Evolutionary conservation across 2,888 invertebrate genomes (phyloP), one percentile per base, ranked within the genome.

Genomic region (Nomada fucata): DNA sequence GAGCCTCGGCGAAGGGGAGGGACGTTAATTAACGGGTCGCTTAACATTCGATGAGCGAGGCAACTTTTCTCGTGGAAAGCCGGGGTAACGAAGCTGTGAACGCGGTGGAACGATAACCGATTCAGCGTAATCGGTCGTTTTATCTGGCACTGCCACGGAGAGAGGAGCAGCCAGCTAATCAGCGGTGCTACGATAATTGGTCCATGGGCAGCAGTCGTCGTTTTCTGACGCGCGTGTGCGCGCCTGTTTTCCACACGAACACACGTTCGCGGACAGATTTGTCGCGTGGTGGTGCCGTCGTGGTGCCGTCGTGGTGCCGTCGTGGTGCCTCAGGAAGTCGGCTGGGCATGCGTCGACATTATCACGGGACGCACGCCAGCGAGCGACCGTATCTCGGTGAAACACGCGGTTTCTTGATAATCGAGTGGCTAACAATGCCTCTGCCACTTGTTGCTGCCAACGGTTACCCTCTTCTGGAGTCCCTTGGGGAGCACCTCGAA

Each of bases 341-440:
- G 68, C 82, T 13, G 61, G 72, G 80, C 78, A 60, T 76, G 85
- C 83, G 88, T 79, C 83, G 84, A 80, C 88, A 86, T 89, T 92
- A 91, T 91, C 91, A 78, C 85, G 67, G 84, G 83, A 86, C 87
- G 86, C 89, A 91, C 90, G 91, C 91, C 84, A 85, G 70, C 67
- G 50, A 67, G 71, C 44, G 42, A 42, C 63, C 60, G 15, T 88
- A 88, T 88, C 88, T 78, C 84, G 68, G 79, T 52, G 82, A 84
- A 88, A 87, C 88, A 84, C 83, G 79, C 88, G 81, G 87, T 78
- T 84, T 60, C 61, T 69, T 82, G 84, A 83, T 89, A 89, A 85
- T 84, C 75, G 64, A 52, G 65, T 60, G 69, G 70, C 64, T 80
- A 89, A 89, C 89, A 89, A 89, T 89, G 82, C 80, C 79, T 77